Base-by-base conservation (phyloP, 2,113 vertebrate genomes). In the Electrona antarctica region DNA sequence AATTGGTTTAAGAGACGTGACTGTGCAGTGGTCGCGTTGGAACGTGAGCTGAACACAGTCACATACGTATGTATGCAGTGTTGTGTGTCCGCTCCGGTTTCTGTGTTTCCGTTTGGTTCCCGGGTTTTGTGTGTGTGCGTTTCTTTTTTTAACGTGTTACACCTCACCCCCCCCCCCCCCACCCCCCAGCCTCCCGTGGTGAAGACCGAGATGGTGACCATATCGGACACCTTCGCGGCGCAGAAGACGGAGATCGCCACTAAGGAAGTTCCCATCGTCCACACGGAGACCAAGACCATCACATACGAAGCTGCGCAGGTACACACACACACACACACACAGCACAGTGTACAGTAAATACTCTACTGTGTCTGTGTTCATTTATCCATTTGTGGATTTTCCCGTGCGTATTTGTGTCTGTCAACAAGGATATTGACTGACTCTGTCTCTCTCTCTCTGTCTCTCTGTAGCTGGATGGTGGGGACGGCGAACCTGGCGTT, bases 181-280 rank as follows among this genome's bases (percentile, higher is more conserved):
- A 89, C 89, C 90, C 87, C 79, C 64, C 90, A 99, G 98, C 97
- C 97, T 80, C 98, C 98, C 7, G 97, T 99, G 92, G 96, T 99
- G 91, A 98, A 99, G 95, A 99, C 97, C 63, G 98, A 99, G 95
- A 99, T 98, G 97, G 95, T 99, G 91, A 99, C 97, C 81, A 98
- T 99, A 93, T 98, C 97, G 86, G 97, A 98, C 94, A 96, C 93
- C 55, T 94, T 93, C 67, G 92, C 96, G 48, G 92, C 96, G 60
- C 97, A 99, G 92, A 98, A 97, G 93, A 97, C 95, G 49, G 97
- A 98, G 93, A 98, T 99, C 90, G 93, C 96, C 62, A 99, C 98
- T 88, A 98, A 97, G 91, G 97, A 99, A 93, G 97, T 99, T 77
- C 97, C 98, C 75, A 98, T 99, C 94, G 97, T 99, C 71, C 98